Base-by-base conservation (phyloP, 2,113 vertebrate species). In the Tachuris rubrigastra region DNA sequence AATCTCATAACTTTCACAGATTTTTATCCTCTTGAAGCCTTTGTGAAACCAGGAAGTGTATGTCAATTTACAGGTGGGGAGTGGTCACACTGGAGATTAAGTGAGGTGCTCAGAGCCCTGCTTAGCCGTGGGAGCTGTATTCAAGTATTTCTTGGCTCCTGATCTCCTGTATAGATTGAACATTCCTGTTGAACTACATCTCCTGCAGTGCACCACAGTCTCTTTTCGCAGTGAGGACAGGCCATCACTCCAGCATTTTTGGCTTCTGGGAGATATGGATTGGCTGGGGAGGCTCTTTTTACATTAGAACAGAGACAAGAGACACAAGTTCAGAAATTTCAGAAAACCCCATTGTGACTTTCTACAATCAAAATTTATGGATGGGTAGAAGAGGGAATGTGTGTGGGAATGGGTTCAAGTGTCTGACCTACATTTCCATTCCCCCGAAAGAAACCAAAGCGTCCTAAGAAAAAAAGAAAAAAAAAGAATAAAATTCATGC, bases 1-100 rank as follows among this genome's bases (percentile, higher is more conserved):
- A 93, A 96, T 86, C 95, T 96, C 92, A 78, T 91, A 94, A 96
- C 90, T 96, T 96, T 94, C 93, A 96, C 88, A 95, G 96, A 94
- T 96, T 97, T 95, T 96, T 96, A 95, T 96, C 95, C 95, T 65
- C 79, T 20, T 53, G 88, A 92, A 90, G 88, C 90, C 93, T 93
- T 93, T 96, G 90, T 94, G 95, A 93, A 96, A 94, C 93, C 93
- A 92, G 92, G 92, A 96, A 97, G 91, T 93, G 23, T 53, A 72
- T 93, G 93, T 80, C 93, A 89, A 62, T 90, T 92, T 49, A 60
- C 85, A 84, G 79, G 31, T 91, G 92, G 92, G 96, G 96, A 96
- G 96, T 88, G 95, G 95, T 88, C 93, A 94, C 82, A 35, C 37
- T 41, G 50, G 2, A 90, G 93, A 95, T 96, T 84, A 93, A 91